Percentiles rank a stretch among this genome's conserved stretches.
phyloP scores from a whole-genome alignment of 2,888 invertebrate genomes.

The Heteromurus nitidus region DNA sequence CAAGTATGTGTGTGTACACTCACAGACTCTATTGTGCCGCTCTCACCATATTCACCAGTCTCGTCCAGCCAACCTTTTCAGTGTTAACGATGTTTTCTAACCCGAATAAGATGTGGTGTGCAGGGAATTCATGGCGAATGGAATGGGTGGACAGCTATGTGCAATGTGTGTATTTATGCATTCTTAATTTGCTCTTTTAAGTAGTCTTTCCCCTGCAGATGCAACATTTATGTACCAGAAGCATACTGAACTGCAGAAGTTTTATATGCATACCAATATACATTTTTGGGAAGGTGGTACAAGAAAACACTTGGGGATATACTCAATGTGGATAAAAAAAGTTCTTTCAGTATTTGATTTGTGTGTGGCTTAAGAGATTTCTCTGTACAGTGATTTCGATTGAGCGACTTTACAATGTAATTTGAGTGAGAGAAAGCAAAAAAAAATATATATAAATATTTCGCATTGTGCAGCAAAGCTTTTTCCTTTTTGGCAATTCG shows the following conservation, averaged over 20 bases:
- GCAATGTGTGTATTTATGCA: slow-evolving; percentile 17
- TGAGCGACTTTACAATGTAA: background rate
- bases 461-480: too few relatives aligned
- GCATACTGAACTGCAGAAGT: too few relatives aligned
- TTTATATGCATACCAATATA: too few relatives aligned
- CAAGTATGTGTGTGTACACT: background rate
- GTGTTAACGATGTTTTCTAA: slow-evolving; percentile 5
- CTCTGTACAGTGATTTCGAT: slow-evolving; percentile 38
- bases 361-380: slow-evolving; percentile 34
- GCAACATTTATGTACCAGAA: too few relatives aligned
- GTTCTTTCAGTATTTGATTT: slow-evolving; percentile 43
- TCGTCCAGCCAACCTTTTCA: slow-evolving; percentile 2
- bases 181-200: slow-evolving; percentile 2
- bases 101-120: background rate
- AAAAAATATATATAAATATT: too few relatives aligned
- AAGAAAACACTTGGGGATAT: too few relatives aligned
- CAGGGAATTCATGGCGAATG: background rate
- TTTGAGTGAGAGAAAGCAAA: too few relatives aligned
- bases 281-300: too few relatives aligned
- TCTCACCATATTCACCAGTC: background rate
- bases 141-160: slow-evolving; percentile 32
- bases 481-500: slow-evolving; percentile 7
- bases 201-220: background rate
- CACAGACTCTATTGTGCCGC: background rate
- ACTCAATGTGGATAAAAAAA: slow-evolving; percentile 40